Conservation (phyloP, 1,140 invertebrate species). For the Drosophila bocqueti region DNA sequence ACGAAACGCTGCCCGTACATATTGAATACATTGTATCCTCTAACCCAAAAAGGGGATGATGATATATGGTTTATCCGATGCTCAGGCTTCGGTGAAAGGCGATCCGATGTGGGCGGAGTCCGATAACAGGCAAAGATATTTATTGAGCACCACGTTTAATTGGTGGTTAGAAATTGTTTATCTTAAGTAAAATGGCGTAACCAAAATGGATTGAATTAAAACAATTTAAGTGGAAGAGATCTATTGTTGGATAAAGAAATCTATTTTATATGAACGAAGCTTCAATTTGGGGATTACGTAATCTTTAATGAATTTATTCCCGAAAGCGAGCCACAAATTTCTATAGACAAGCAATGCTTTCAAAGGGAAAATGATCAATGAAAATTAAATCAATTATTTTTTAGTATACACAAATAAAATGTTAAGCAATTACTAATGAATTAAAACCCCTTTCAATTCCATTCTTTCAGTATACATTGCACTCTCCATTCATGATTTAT, state of each 20-base stretch:
- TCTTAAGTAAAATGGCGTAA: conserved; percentile 32
- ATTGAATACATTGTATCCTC: conserved; percentile 33
- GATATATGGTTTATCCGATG: conserved; percentile 57
- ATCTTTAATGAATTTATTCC: neutral
- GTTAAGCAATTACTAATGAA: neutral
- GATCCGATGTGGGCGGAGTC: conserved; percentile 44
- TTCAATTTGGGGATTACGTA: conserved; percentile 18
- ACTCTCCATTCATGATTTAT: neutral
- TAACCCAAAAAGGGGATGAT: conserved; percentile 37
- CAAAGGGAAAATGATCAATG: no score
- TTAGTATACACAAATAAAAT: neutral
- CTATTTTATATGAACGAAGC: conserved; percentile 10
- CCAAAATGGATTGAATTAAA: conserved; percentile 22
- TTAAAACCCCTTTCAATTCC: neutral
- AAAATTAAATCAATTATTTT: neutral
- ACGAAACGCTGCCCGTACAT: conserved; percentile 20
- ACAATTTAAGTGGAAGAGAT: conserved; percentile 10
- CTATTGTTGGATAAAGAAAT: conserved; percentile 27
- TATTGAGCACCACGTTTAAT: conserved; percentile 37
- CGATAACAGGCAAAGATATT: conserved; percentile 42
- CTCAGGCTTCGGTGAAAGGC: conserved; percentile 49
- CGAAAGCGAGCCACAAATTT: neutral
- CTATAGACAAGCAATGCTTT: neutral
- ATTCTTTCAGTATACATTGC: neutral
- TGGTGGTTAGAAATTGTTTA: conserved; percentile 42